These are phyloP conservation scores for Thinocorus orbignyianus DNA, from an alignment of 2,113 vertebrate genomes.

Conservation along the genomic window DNA sequence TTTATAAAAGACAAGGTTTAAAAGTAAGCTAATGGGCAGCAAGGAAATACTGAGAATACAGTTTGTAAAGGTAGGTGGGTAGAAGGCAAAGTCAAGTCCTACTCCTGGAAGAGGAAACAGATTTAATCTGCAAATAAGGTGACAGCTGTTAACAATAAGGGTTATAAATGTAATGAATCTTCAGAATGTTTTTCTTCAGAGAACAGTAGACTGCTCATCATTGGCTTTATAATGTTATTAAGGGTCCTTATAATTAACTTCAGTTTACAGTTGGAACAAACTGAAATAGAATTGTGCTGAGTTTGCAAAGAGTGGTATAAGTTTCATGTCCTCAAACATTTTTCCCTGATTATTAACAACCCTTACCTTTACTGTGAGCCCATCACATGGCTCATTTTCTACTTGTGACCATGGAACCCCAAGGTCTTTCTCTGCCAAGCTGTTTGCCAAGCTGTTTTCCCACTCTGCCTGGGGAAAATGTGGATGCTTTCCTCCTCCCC, in stretches of 20 bases:
- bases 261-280: background rate
- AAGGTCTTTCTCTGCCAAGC: background rate
- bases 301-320: background rate
- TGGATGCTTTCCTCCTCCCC: background rate
- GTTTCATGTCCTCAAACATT: background rate
- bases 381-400: background rate
- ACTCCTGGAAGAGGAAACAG: background rate
- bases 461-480: background rate
- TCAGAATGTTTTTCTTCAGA: background rate
- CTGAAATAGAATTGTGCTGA: background rate
- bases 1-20: background rate
- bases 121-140: background rate
- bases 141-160: background rate
- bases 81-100: background rate
- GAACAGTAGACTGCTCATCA: background rate
- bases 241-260: background rate
- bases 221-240: background rate
- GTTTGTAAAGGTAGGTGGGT: background rate
- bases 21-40: background rate
- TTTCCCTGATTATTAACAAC: background rate
- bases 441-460: background rate
- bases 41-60: background rate
- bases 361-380: background rate
- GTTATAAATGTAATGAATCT: background rate
- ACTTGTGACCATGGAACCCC: background rate